phyloP scores from a whole-genome alignment of 2,797 vertebrate genomes.

The Clarias fuscus region DNA sequence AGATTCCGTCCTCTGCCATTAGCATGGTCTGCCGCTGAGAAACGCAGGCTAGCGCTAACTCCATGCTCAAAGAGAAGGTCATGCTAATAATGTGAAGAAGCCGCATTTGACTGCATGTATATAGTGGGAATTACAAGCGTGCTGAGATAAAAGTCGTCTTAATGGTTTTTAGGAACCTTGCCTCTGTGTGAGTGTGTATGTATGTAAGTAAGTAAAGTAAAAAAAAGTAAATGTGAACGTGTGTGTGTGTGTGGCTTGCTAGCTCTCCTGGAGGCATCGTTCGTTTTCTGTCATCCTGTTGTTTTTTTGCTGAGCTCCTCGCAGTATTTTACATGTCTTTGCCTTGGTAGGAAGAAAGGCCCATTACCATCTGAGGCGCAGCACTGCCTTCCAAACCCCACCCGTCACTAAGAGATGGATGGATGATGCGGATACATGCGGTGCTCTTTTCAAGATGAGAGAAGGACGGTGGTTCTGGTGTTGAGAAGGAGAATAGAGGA shows the following conservation, averaged over 20 bases:
- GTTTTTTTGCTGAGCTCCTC: conserved; percentile 49
- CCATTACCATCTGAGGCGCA: conserved; percentile 53
- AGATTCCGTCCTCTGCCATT: conserved; percentile 41
- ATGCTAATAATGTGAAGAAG: conserved; percentile 53
- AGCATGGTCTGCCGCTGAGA: conserved; percentile 28
- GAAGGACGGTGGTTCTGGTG: conserved; percentile 46
- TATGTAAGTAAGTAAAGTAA: conserved; percentile 28
- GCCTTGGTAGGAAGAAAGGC: conserved; percentile 45
- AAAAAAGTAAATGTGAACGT: neutral
- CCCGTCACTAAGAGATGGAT: conserved; percentile 48
- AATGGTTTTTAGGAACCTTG: neutral
- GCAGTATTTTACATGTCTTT: conserved; percentile 56
- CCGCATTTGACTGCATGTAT: conserved; percentile 50
- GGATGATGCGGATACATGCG: conserved; percentile 38
- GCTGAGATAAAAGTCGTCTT: conserved; percentile 52
- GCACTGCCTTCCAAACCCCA: conserved; percentile 14
- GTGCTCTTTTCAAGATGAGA: conserved; percentile 44
- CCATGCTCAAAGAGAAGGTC: conserved; percentile 53
- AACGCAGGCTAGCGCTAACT: conserved; percentile 40
- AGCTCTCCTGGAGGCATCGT: conserved; percentile 44
- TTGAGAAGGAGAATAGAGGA: conserved; percentile 27
- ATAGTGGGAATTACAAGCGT: conserved; percentile 50
- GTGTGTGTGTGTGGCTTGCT: conserved; percentile 29
- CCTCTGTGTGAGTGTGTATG: neutral
- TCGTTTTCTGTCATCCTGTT: conserved; percentile 54